Evolutionary conservation across 64 coral and sea anemone genomes (phyloP), one percentile per base, ranked within the genome.

Genomic region (Trachythela sp.): DNA sequence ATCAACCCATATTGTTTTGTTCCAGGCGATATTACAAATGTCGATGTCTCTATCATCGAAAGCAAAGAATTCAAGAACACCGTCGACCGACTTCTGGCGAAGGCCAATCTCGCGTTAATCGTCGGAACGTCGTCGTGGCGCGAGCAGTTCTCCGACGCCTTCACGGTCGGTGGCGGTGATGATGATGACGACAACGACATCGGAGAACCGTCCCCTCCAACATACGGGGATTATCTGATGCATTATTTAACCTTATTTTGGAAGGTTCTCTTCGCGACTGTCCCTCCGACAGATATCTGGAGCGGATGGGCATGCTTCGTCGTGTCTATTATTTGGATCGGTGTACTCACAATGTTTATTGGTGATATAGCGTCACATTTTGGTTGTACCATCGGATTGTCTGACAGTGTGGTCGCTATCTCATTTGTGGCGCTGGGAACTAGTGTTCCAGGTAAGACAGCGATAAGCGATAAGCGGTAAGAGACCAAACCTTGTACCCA

Each of bases 61-160:
- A 99, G 96, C 84, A 99, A 95, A 58, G 96, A 99, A 83, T 99
- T 99, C 89, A 94, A 93, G 84, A 99, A 99, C 91, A 99, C 96
- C 29, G 96, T 99, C 39, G 96, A 99, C 84, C 92, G 91, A 48
- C 27, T 99, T 59, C 85, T 99, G 34, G 96, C 87, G 36, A 99
- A 99, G 59, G 96, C 96, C 2, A 99, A 99, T 87, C 58, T 99
- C 84, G 96, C 96, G 9, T 77, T 99, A 24, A 91, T 99, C 7
- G 89, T 99, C 10, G 96, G 96, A n/a, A 99, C 96, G 18, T 99
- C 96, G 37, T 89, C 93, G 3, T 99, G 96, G 96, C 92, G 94
- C 48, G 96, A 99, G 72, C 96, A 99, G 89, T 99, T 99, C 89
- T 83, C 84, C 45, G 96, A 99, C 87, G 96, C 96, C 30, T 87